A percentile compares a stretch with the other conserved stretches of the same genome.
These are phyloP conservation scores for Fragum sueziense DNA, from an alignment of 2,888 invertebrate genomes.

Conservation along the genomic window DNA sequence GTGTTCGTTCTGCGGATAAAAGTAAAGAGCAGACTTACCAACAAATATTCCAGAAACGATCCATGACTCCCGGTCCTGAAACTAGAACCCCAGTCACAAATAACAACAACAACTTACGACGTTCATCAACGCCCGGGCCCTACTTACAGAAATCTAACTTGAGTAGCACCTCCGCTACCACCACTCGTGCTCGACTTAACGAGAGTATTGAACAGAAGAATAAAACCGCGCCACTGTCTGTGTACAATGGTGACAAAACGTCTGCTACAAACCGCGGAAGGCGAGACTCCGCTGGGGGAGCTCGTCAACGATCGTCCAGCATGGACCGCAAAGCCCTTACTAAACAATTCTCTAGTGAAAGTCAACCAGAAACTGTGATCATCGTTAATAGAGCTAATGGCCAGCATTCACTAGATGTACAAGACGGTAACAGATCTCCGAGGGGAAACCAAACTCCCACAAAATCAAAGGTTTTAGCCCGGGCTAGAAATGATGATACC, in stretches of 20 bases:
- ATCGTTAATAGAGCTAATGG: slow-evolving; percentile 64
- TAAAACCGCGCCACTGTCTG: slow-evolving; percentile 47
- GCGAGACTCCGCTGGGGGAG: slow-evolving; percentile 22
- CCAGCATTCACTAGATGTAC: slow-evolving; percentile 59
- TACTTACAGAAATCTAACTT: slow-evolving; percentile 42
- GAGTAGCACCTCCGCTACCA: slow-evolving; percentile 45
- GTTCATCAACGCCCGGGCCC: slow-evolving; percentile 65
- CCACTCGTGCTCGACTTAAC: slow-evolving; percentile 44
- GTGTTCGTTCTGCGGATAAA: slow-evolving; percentile 33
- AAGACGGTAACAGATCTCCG: slow-evolving; percentile 48
- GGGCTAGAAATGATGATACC: slow-evolving; percentile 56
- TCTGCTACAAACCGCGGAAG: slow-evolving; percentile 20
- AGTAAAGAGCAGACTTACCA: slow-evolving; percentile 65
- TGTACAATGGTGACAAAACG: slow-evolving; percentile 38
- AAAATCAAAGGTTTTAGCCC: slow-evolving; percentile 61
- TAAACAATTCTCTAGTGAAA: slow-evolving; percentile 47
- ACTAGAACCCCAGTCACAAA: slow-evolving; percentile 10
- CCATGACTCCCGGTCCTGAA: slow-evolving; percentile 69
- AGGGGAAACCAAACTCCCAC: slow-evolving; percentile 14
- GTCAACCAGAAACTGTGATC: slow-evolving; percentile 58
- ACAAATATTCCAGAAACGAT: slow-evolving; percentile 67
- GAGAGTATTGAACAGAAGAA: slow-evolving; percentile 38
- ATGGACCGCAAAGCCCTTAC: slow-evolving; percentile 45
- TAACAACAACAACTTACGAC: slow-evolving; percentile 27
- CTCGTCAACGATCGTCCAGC: slow-evolving; percentile 42